Conservation (phyloP, 1,140 invertebrate species). For the Dysdera silvatica region DNA sequence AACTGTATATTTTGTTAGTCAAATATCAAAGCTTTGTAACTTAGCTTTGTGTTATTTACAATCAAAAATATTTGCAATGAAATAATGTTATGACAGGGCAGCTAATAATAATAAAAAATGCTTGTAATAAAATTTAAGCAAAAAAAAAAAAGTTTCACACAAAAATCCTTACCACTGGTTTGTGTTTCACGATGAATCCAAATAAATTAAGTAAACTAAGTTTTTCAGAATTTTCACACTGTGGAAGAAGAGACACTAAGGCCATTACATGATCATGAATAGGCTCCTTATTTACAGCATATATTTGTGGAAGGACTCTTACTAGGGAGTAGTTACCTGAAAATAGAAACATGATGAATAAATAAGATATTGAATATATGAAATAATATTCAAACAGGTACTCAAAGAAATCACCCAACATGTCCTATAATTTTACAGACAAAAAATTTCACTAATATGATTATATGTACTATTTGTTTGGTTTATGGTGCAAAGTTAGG, state of each 20-base stretch:
- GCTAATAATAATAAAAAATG: too few species aligned
- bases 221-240: constrained; percentile 73
- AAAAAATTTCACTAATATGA: constrained; percentile 4
- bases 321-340: constrained; percentile 74
- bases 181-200: constrained; percentile 66
- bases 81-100: too few species aligned
- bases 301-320: constrained; percentile 76
- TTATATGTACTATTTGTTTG: constrained; percentile 15
- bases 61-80: too few species aligned
- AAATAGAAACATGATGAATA: constrained; percentile 25
- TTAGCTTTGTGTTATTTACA: too few species aligned
- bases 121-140: too few species aligned
- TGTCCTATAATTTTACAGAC: neutral
- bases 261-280: constrained; percentile 74
- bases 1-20: too few species aligned
- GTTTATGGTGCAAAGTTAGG: too few species aligned
- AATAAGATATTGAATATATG: too few species aligned
- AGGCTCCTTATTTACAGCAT: constrained; percentile 72
- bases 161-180: constrained; percentile 56
- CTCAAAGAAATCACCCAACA: neutral
- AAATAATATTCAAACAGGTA: too few species aligned
- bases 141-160: neutral
- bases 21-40: too few species aligned
- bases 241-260: constrained; percentile 66
- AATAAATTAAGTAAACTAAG: constrained; percentile 71